Evolutionary conservation across 2,888 invertebrate species (phyloP).

Genomic region (Junonia oenone): DNA sequence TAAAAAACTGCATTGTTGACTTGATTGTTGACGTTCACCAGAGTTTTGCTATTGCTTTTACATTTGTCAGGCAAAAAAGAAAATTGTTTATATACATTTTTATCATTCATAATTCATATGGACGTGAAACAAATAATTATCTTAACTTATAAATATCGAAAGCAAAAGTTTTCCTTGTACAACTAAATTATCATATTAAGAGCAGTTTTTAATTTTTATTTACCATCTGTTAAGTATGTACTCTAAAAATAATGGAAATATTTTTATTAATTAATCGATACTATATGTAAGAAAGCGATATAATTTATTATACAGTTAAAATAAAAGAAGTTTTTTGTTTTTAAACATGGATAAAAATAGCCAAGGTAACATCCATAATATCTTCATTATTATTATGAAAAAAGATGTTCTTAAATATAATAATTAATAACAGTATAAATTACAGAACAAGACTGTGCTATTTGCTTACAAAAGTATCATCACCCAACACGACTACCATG

Average conservation of each 20-base stretch:
- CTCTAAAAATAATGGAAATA: too few relatives aligned
- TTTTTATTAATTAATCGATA: too few relatives aligned
- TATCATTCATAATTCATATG: background rate
- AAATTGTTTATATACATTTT: background rate
- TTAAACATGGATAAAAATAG: slow-evolving; percentile 7
- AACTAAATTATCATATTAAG: background rate
- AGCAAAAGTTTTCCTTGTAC: too few relatives aligned
- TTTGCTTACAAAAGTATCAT: slow-evolving; percentile 93
- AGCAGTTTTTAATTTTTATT: too few relatives aligned
- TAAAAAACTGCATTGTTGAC: too few relatives aligned
- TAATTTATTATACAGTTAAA: background rate
- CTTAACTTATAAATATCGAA: background rate
- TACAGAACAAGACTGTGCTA: slow-evolving; percentile 87
- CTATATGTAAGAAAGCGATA: too few relatives aligned
- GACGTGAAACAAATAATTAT: background rate
- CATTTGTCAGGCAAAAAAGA: background rate
- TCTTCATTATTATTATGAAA: too few relatives aligned
- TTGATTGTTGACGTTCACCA: too few relatives aligned
- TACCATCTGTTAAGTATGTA: too few relatives aligned
- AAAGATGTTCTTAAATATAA: background rate
- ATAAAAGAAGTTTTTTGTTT: background rate
- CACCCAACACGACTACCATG: slow-evolving; percentile 96
- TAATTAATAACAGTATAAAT: background rate
- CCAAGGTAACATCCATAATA: slow-evolving; percentile 2
- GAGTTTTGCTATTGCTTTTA: background rate